phyloP scores from a whole-genome alignment of 2,888 invertebrate species.

The Drosophila diplacantha region DNA sequence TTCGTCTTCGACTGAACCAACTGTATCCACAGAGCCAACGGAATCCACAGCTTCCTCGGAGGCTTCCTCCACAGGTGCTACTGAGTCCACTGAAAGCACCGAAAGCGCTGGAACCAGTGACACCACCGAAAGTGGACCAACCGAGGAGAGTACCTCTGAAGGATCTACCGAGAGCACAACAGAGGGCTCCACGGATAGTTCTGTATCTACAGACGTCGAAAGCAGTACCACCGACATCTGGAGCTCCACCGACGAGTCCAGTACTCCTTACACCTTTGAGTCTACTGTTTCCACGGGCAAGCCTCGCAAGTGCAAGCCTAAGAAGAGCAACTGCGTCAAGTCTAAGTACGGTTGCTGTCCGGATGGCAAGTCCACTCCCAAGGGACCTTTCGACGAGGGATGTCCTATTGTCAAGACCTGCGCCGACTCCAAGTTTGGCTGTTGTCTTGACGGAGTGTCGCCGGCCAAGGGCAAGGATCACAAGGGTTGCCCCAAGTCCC shows the following conservation, averaged over 20 bases:
- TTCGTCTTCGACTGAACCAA: conserved; percentile 29
- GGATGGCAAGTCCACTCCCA: conserved; percentile 86
- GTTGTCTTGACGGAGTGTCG: conserved; percentile 90
- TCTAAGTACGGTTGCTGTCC: conserved; percentile 90
- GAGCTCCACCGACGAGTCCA: conserved; percentile 78
- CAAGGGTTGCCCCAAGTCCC: conserved; percentile 86
- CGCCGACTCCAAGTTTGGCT: conserved; percentile 85
- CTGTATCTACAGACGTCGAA: conserved; percentile 49
- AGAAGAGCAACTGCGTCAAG: conserved; percentile 80
- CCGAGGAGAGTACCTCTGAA: conserved; percentile 30
- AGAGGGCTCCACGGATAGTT: conserved; percentile 54
- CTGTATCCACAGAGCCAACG: conserved; percentile 37
- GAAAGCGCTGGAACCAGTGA: conserved; percentile 17
- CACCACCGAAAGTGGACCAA: conserved; percentile 27
- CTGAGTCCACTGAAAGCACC: conserved; percentile 32
- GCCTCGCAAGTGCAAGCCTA: conserved; percentile 81
- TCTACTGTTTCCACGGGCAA: conserved; percentile 78
- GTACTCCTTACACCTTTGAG: conserved; percentile 80
- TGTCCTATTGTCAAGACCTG: conserved; percentile 87
- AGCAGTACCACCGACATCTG: conserved; percentile 75
- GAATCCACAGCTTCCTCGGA: conserved; percentile 23
- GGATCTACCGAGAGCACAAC: conserved; percentile 36
- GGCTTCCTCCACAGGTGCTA: conserved; percentile 17
- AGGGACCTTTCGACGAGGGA: conserved; percentile 89
- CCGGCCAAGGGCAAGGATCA: conserved; percentile 84